Evolutionary conservation across 2,113 vertebrate species (phyloP).

Genomic region (Melanerpes aurifrons): DNA sequence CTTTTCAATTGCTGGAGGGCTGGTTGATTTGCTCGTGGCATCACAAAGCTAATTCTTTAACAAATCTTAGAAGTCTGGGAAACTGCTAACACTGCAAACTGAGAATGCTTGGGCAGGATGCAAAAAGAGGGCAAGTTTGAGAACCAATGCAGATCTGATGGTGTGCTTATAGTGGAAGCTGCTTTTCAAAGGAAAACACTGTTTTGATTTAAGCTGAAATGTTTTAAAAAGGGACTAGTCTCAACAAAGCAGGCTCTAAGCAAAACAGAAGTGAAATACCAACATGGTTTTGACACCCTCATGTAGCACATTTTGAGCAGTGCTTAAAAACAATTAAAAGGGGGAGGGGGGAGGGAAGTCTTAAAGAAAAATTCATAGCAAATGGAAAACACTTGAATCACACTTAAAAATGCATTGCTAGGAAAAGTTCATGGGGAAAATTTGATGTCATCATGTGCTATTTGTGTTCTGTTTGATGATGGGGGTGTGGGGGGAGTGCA

Average conservation of each 20-base stretch:
- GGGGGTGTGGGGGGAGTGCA: not conserved
- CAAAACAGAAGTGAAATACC: constrained; percentile 2
- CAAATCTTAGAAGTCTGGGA: not conserved
- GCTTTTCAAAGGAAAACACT: constrained; percentile 3
- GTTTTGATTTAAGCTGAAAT: constrained; percentile 8
- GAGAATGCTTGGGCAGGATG: not conserved
- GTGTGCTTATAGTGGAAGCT: not conserved
- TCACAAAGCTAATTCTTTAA: constrained; percentile 18
- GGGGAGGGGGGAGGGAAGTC: too few species aligned
- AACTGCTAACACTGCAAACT: constrained; percentile 1
- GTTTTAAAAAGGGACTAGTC: not conserved
- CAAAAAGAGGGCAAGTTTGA: not conserved
- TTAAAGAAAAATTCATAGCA: too few species aligned
- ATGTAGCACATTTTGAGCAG: not conserved
- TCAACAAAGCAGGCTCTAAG: constrained; percentile 10
- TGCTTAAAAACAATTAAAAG: not conserved
- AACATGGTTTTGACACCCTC: not conserved
- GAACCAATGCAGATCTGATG: not conserved
- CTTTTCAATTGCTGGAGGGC: constrained; percentile 6
- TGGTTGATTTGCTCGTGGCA: not conserved
- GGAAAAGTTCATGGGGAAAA: not conserved
- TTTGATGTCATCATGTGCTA: not conserved
- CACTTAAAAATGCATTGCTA: not conserved
- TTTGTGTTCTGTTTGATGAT: not conserved
- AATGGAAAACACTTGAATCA: too few species aligned